These are phyloP conservation scores for Agriopis marginaria DNA, from an alignment of 2,888 invertebrate species.

Conservation along the genomic window DNA sequence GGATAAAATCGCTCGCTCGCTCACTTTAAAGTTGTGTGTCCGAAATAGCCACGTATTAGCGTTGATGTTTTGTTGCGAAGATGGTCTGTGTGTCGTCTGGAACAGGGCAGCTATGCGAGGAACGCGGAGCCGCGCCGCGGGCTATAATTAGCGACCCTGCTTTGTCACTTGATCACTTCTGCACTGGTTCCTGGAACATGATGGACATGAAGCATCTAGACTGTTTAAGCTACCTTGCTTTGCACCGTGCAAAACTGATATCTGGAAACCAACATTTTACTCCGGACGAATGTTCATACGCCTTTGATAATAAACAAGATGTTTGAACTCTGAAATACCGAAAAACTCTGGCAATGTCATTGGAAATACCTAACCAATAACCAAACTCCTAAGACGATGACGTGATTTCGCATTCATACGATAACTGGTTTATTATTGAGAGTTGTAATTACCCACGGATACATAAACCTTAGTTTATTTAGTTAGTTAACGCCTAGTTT, in stretches of 20 bases:
- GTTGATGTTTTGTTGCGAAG: conserved; percentile 55
- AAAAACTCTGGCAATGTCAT: background rate
- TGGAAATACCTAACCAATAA: conserved; percentile 5
- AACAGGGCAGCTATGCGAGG: conserved; percentile 61
- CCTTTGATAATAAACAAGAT: background rate
- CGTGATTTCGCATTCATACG: conserved; percentile 17
- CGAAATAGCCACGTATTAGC: conserved; percentile 52
- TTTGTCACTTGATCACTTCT: conserved; percentile 60
- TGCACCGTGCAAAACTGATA: background rate
- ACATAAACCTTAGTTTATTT: conserved; percentile 20
- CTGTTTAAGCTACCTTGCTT: background rate
- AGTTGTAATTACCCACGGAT: conserved; percentile 16
- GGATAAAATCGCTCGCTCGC: conserved; percentile 49
- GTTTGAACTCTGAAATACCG: conserved; percentile 7
- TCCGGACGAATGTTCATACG: background rate
- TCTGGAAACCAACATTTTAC: background rate
- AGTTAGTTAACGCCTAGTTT: conserved; percentile 27
- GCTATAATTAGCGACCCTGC: conserved; percentile 72
- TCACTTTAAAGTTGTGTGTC: conserved; percentile 52
- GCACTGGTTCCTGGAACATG: conserved; percentile 13
- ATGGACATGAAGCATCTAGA: background rate
- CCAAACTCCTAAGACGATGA: conserved; percentile 15
- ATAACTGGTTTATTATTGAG: conserved; percentile 23
- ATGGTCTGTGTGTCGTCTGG: conserved; percentile 41
- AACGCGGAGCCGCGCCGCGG: conserved; percentile 62